Base-by-base conservation (phyloP, 2,888 invertebrate species). In the Morpho deidamia region DNA sequence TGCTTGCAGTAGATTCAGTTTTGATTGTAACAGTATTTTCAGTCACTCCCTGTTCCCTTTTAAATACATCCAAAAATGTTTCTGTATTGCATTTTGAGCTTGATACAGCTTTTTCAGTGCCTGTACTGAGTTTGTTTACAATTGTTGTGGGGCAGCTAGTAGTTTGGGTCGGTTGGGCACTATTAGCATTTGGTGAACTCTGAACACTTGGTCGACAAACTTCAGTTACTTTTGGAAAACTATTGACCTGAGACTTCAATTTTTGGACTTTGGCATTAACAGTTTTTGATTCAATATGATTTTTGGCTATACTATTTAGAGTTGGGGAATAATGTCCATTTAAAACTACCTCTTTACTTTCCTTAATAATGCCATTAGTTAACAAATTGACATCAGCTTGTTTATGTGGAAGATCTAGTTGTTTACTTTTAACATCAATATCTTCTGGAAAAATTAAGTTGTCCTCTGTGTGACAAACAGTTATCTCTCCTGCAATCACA, bases 51-150 rank as follows among this genome's bases (percentile, higher is more conserved):
- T 88, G 88, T 62, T 88, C 89, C 67, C 88, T 78, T 60, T 88
- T 88, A 61, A 87, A 89, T 41, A 89, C 89, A 83, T 89, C 89
- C 60, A 89, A 68, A 72, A 87, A 89, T 8, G 87, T 88, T 67
- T 86, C 85, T 8, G 74, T 56, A 1, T 68, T 72, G 45, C 69
- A 59, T 57, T 79, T 81, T 40, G 64, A 62, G 35, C 67, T 57
- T 23, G 67, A 58, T n/a, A 61, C 52, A 33, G 68, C 51, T 61
- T 76, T 80, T 7, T 59, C 65, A 71, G 67, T 76, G 67, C 66
- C 80, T 47, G 70, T 64, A 70, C 73, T 83, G 75, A 68, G 65
- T 69, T 75, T 84, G 78, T 71, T 85, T 83, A 81, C 80, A 83
- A 81, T 83, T 77, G 63, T 76, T 73, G 81, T 81, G 60, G 67